Evolutionary conservation across 2,888 invertebrate genomes (phyloP), one percentile per base, ranked within the genome.

Genomic region (Agrotis exclamationis): DNA sequence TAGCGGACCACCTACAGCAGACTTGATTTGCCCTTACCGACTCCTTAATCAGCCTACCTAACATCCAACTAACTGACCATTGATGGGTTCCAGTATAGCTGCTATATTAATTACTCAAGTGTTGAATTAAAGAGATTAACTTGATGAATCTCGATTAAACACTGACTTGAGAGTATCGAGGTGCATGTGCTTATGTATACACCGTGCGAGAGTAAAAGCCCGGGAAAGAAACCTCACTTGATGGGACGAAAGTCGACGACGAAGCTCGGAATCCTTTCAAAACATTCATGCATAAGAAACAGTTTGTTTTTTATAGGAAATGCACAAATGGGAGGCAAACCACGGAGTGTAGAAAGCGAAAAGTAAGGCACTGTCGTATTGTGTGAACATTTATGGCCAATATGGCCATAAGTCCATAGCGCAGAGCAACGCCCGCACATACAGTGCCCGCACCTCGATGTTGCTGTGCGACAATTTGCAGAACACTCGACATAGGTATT

Each of bases 401-500:
- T 48, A 73, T 51, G 28, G 48, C 14, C 50, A 18, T 48, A 39
- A 24, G 39, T 24, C 24, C 20, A 47, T 70, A 22, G 53, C 70
- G 71, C 51, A 24, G 18, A 60, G 16, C 39, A 69, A 53, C 3
- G 9, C 24, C 24, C 33, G 20, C 16, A 53, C 20, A 16, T 22
- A 39, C 45, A 28, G 39, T 39, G 13, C 14, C 11, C 20, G 47
- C 22, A 6, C 11, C 13, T 20, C 39, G 24, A 24, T 18, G 39
- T 71, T 72, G 28, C 54, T 44, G 24, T 48, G 71, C 48, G 47
- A 28, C n/a, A 62, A 71, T 54, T 62, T 44, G 20, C 48, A 13
- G n/a, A 73, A 44, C 73, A 73, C 44, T 62, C 73, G 39, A 70
- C 16, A 47, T 20, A 16, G 39, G 11, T 39, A 39, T 39, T n/a